Evolutionary conservation across 1,140 invertebrate species (phyloP), one percentile per base, ranked within the genome.

Genomic region (Stratiolaelaps scimitus): DNA sequence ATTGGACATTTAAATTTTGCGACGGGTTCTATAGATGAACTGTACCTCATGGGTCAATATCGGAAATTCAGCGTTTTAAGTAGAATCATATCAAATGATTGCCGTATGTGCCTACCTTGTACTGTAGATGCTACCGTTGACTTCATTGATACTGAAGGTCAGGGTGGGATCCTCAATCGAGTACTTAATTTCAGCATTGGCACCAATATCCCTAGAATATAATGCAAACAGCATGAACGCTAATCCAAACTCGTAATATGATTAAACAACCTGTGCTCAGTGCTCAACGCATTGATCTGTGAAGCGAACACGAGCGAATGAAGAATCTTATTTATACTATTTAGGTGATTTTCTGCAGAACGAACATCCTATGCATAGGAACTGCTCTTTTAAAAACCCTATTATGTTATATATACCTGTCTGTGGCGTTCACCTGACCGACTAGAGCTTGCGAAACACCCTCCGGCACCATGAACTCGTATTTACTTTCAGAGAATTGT

Each of bases 381-480:
- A n/a, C n/a, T n/a, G n/a, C n/a, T n/a, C n/a, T 40, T 6, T 10
- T 40, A 40, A 40, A 69, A 1, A 40, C 20, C 30, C 26, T 23
- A 67, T 40, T 6, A 66, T 23, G n/a, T 64, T 23, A 0, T 53
- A 15, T 17, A 66, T 6, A 64, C 40, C 40, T 60, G 43, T 10
- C 28, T 64, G 40, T 82, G 17, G 88, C 89, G 71, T 87, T 84
- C 0, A 92, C 86, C 66, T 82, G 80, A 19, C 89, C 89, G 0
- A 89, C 83, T 17, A 81, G 76, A 48, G 81, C 81, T 60, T 82
- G 79, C 0, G 80, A 75, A 46, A 81, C 78, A 64, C 88, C 88
- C 80, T 92, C 89, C 72, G 86, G 84, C 0, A 92, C 85, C 10
- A 81, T 76, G 74, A 92, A 92, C 85, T 86, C 76, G 86, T 90